Evolutionary conservation across 2,113 vertebrate genomes (phyloP), one percentile per base, ranked within the genome.

Genomic region (Verasper variegatus): DNA sequence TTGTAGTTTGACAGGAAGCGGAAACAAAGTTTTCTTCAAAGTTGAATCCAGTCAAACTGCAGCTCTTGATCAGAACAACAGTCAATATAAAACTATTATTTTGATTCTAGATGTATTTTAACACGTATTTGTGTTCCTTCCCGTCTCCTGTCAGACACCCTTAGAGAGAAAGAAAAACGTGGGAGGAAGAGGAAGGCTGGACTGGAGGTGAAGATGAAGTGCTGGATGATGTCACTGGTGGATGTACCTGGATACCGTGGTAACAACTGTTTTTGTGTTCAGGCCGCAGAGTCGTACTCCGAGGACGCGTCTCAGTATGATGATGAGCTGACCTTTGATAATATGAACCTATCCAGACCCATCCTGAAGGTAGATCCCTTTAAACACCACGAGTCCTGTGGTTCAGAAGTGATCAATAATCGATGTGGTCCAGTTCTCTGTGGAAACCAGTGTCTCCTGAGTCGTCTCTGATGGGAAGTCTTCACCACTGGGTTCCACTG

Each of bases 341-440:
- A 97, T 76, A 99, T 99, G 98, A 99, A 99, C 92, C 96, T 99
- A 58, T 99, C 98, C 74, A 93, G 98, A 58, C 98, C 98, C 8
- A 94, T 99, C 62, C 91, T 99, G 45, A 99, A 99, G 98, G 98
- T 98, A 93, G 1, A 31, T 31, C 31, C 31, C 31, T 31, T 5
- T 27, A 27, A 5, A 27, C 27, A 4, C 27, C 27, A 74, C 7
- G 35, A 10, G 35, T 1, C 7, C 35, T 37, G 35, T 37, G 35
- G 35, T 2, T 37, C 37, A 40, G 37, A 7, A 7, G 31, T 7
- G 31, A 31, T 31, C 27, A 27, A 27, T 27, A 5, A 27, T 27
- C 31, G 7, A 1, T 8, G 31, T 31, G 6, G 5, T 31, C 31
- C 31, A 1, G 31, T 31, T 31, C 31, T 31, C 31, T 31, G 31